Percentiles rank a stretch among this genome's conserved stretches.
Evolutionary conservation across 2,113 vertebrate species (phyloP).

Genomic region (Aegotheles bennettii): DNA sequence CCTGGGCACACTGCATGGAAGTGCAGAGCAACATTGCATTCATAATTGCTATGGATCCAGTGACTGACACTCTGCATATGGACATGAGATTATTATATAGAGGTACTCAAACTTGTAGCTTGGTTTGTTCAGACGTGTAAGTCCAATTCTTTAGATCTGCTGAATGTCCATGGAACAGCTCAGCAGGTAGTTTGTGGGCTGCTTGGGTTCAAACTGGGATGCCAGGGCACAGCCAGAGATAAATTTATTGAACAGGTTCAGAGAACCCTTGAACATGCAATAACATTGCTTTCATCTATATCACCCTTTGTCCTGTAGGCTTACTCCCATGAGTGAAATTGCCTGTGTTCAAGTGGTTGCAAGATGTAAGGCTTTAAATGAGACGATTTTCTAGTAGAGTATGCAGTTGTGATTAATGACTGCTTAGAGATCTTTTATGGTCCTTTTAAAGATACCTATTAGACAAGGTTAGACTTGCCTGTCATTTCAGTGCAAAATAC

Average conservation of each 20-base stretch:
- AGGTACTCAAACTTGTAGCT: background rate
- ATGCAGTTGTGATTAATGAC: background rate
- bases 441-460: background rate
- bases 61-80: background rate
- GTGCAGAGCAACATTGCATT: background rate
- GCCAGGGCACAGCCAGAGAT: background rate
- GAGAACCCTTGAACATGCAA: background rate
- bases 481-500: background rate
- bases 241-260: background rate
- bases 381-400: background rate
- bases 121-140: background rate
- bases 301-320: background rate
- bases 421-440: background rate
- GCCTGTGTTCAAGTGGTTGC: background rate
- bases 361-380: background rate
- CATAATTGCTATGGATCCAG: background rate
- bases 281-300: background rate
- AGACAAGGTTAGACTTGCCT: background rate
- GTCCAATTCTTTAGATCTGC: background rate
- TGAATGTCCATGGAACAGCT: background rate
- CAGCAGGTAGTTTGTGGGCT: background rate
- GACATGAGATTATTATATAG: background rate
- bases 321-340: background rate
- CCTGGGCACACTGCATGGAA: background rate
- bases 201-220: background rate